Percentiles rank a stretch among this genome's conserved stretches.
phyloP scores from a whole-genome alignment of 2,113 vertebrate species.

The Amazona vittata region DNA sequence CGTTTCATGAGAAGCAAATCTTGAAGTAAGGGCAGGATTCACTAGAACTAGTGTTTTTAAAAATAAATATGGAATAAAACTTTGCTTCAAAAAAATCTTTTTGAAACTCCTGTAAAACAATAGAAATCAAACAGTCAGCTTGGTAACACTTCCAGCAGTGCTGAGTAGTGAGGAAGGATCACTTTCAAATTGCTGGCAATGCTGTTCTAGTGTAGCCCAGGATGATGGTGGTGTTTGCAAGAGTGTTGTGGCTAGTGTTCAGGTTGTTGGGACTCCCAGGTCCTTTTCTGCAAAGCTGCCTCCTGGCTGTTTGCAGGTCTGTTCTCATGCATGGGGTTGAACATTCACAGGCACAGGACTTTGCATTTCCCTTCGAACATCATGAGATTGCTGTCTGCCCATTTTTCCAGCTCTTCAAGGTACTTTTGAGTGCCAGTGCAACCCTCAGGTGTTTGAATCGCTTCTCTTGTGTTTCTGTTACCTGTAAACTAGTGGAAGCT shows the following conservation, averaged over 20 bases:
- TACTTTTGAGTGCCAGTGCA: not conserved
- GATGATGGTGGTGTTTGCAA: not conserved
- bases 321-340: not conserved
- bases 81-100: not conserved
- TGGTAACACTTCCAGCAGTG: not conserved
- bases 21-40: not conserved
- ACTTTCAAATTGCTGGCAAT: not conserved
- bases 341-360: not conserved
- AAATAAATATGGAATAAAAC: fast-evolving
- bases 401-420: not conserved
- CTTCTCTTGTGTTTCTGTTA: not conserved
- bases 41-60: not conserved
- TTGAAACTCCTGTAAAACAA: not conserved
- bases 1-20: not conserved
- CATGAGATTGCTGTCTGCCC: not conserved
- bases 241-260: fast-evolving
- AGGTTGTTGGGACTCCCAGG: not conserved
- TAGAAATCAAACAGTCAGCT: not conserved
- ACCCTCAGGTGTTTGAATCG: fast-evolving
- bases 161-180: not conserved
- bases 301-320: not conserved
- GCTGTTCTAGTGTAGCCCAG: not conserved
- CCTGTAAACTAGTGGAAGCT: not conserved
- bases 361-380: not conserved
- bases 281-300: not conserved